Percentiles rank a stretch among this genome's conserved stretches.
Conservation (phyloP, 2,888 invertebrate species). For the Blastobasis adustella region DNA sequence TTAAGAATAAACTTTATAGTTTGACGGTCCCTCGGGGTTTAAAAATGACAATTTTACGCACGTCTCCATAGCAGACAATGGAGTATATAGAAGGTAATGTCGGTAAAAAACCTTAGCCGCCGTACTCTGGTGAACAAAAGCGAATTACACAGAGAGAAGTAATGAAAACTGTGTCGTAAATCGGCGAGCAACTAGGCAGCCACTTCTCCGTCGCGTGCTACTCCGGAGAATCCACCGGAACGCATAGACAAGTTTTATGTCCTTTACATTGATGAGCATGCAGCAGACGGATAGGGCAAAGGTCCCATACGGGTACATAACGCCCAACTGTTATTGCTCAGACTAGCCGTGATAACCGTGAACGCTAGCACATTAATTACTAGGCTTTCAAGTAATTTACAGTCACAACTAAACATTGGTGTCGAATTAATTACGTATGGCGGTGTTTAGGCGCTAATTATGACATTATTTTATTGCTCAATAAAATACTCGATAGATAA, state of each 20-base stretch:
- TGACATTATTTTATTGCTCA: no score
- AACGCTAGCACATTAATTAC: slow-evolving; percentile 10
- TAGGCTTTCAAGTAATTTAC: neutral
- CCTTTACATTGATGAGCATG: slow-evolving; percentile 57
- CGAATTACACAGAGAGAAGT: slow-evolving; percentile 29
- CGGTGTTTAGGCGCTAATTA: no score
- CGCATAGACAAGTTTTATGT: slow-evolving; percentile 50
- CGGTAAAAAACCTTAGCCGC: slow-evolving; percentile 25
- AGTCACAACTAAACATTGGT: no score
- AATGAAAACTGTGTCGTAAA: slow-evolving; percentile 51
- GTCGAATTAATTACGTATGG: no score
- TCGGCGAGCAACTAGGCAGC: slow-evolving; percentile 35
- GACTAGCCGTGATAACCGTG: slow-evolving; percentile 6
- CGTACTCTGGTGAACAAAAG: slow-evolving; percentile 27
- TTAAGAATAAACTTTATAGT: neutral
- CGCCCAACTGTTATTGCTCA: slow-evolving; percentile 10
- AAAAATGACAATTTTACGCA: neutral
- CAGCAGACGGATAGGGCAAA: slow-evolving; percentile 33
- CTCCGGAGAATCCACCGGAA: slow-evolving; percentile 44
- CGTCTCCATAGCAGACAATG: slow-evolving; percentile 1
- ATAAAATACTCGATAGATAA: no score
- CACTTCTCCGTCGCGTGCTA: slow-evolving; percentile 31
- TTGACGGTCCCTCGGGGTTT: neutral
- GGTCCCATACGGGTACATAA: slow-evolving; percentile 19
- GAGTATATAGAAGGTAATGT: slow-evolving; percentile 23